Evolutionary conservation across 2,888 invertebrate genomes (phyloP), one percentile per base, ranked within the genome.

Genomic region (Archips crataeganus): DNA sequence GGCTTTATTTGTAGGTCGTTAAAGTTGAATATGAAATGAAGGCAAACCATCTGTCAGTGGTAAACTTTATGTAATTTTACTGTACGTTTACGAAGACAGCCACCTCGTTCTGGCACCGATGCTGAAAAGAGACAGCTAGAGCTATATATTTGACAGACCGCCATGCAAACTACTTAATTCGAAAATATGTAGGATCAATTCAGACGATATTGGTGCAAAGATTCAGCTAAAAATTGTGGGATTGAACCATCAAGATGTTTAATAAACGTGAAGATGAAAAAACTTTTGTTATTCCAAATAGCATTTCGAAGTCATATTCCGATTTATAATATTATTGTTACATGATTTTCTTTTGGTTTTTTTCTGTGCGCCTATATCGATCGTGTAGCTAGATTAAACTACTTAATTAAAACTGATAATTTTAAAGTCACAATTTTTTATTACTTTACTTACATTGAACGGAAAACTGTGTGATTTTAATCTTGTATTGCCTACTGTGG

Each of bases 291-390:
- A 64, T 64, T 32, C 64, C 34, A 64, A 36, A 23, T 49, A 64
- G 49, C 64, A 49, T 64, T 64, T 47, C 47, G 51, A 13, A 64
- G 51, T n/a, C 13, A 5, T 54, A 54, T 54, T 54, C 23, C 54
- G 23, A 54, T 54, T 54, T 23, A 9, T 23, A 54, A 54, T 54
- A 23, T 54, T 23, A 51, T 9, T 51, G 51, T 15, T 6, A 9
- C 54, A 9, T 9, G 39, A 23, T 54, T 54, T 23, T 51, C n/a
- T n/a, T 51, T n/a, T 2, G 54, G 9, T 5, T 9, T 54, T 54
- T 54, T 54, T 23, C 2, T 23, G 49, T 49, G 9, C 9, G 13
- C 49, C n/a, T 6, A 49, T n/a, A n/a, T 49, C n/a, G n/a, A 13
- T 45, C 11, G 5, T 49, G 49, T n/a, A 49, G n/a, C 49, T n/a